Evolutionary conservation across 2,888 invertebrate species (phyloP).

Genomic region (Trichopoda pennipes): DNA sequence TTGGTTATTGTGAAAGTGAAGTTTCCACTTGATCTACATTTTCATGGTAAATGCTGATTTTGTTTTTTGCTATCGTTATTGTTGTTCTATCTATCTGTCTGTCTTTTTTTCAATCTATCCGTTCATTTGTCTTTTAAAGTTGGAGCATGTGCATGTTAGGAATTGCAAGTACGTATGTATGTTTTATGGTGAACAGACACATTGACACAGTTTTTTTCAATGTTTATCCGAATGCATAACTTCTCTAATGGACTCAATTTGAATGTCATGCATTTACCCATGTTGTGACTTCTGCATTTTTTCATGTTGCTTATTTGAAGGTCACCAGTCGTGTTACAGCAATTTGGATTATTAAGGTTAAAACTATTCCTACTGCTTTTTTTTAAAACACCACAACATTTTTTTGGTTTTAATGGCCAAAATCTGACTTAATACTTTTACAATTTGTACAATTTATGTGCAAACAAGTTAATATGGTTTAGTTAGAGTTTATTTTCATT

Average conservation of each 20-base stretch:
- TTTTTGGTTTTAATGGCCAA: background rate
- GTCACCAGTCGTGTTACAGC: slow-evolving; percentile 12
- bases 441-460: background rate
- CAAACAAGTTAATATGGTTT: background rate
- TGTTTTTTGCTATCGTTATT: slow-evolving; percentile 30
- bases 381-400: background rate
- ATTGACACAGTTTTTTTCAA: slow-evolving; percentile 64
- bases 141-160: slow-evolving; percentile 17
- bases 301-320: slow-evolving; percentile 37
- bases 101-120: slow-evolving; percentile 20
- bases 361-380: background rate
- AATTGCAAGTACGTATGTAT: slow-evolving; percentile 16
- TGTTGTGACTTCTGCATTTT: slow-evolving; percentile 8
- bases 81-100: slow-evolving; percentile 28
- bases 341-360: slow-evolving; percentile 2
- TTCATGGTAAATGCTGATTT: slow-evolving; percentile 47
- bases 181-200: slow-evolving; percentile 53
- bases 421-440: slow-evolving; percentile 43
- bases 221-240: slow-evolving; percentile 45
- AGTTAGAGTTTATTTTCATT: background rate
- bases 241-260: slow-evolving; percentile 59
- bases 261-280: slow-evolving; percentile 52
- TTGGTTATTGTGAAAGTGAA: slow-evolving; percentile 66
- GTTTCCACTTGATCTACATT: slow-evolving; percentile 66
- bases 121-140: slow-evolving; percentile 40